phyloP scores from a whole-genome alignment of 2,113 vertebrate genomes.

The Strigops habroptila region DNA sequence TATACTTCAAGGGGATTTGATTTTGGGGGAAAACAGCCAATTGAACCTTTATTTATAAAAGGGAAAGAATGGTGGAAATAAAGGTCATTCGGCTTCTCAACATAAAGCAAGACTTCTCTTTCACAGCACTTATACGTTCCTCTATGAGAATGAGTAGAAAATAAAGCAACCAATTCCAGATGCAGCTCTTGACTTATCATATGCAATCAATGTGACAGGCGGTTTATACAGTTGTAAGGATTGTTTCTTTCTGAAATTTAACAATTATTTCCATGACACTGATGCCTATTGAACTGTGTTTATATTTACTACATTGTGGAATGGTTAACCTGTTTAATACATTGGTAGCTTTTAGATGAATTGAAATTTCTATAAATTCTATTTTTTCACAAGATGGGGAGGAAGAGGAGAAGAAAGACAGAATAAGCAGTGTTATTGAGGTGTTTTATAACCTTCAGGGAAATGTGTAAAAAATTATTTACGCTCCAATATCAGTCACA shows the following conservation, averaged over 20 bases:
- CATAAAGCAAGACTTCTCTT: background rate
- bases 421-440: background rate
- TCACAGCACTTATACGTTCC: background rate
- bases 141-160: constrained; percentile 20
- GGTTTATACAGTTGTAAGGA: constrained; percentile 45
- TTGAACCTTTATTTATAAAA: background rate
- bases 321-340: constrained; percentile 52
- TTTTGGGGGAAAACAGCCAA: too few relatives aligned
- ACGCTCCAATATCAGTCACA: constrained; percentile 10
- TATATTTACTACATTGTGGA: constrained; percentile 54
- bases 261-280: constrained; percentile 55
- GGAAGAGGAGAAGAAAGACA: background rate
- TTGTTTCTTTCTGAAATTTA: constrained; percentile 59
- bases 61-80: background rate
- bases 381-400: background rate
- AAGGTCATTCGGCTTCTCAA: constrained; percentile 1
- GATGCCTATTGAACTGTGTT: constrained; percentile 50
- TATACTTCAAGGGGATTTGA: too few relatives aligned
- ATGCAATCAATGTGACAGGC: constrained; percentile 42
- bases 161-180: constrained; percentile 21
- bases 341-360: constrained; percentile 53
- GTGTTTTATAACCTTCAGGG: background rate
- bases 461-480: background rate
- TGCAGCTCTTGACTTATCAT: constrained; percentile 25
- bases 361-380: constrained; percentile 25